These are phyloP conservation scores for Leptinotarsa undecemlineata DNA, from an alignment of 1,140 invertebrate genomes.

Conservation along the genomic window DNA sequence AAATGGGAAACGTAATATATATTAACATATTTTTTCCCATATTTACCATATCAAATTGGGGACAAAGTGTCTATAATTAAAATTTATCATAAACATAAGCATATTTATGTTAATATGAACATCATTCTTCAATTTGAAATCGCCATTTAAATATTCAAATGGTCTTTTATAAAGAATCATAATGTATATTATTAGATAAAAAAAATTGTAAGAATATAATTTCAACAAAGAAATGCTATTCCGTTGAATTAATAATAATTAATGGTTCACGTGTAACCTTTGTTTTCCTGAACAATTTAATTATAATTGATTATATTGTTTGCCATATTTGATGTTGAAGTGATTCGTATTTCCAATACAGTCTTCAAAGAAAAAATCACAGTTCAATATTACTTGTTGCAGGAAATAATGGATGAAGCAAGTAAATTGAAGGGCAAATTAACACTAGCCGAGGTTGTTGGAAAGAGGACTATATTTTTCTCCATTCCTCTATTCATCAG, in stretches of 20 bases:
- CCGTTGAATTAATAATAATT: conserved; percentile 2
- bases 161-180: not conserved
- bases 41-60: conserved; percentile 4
- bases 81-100: conserved; percentile 19
- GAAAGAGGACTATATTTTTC: no score
- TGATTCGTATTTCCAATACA: no score
- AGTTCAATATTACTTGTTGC: no score
- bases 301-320: no score
- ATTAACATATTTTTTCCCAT: conserved; percentile 11
- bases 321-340: no score
- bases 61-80: conserved; percentile 14
- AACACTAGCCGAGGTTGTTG: no score
- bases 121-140: conserved; percentile 23
- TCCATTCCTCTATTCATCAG: no score
- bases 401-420: no score
- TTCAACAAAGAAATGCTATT: conserved; percentile 14
- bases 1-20: not conserved
- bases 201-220: conserved; percentile 9
- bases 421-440: no score
- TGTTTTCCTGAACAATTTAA: not conserved
- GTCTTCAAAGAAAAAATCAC: no score
- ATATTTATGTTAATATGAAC: conserved; percentile 24
- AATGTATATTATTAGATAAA: conserved; percentile 1
- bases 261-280: not conserved
- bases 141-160: conserved; percentile 18